Conservation (phyloP, 92 coral and sea anemone species). For the Palythoa caribaeorum region DNA sequence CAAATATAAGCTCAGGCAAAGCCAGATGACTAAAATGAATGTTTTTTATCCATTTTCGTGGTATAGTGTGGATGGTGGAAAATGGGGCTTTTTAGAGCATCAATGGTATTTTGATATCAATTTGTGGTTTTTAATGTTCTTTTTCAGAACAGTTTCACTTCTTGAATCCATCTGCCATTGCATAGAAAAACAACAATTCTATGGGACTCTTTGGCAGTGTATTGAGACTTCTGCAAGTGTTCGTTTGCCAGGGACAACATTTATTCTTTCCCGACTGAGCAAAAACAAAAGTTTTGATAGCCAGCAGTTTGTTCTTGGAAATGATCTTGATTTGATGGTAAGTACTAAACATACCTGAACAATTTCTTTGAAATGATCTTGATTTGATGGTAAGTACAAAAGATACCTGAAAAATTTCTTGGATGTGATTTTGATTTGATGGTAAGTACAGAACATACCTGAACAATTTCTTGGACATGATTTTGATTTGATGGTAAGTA, state of each 20-base stretch:
- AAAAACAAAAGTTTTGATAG: slow-evolving; percentile 70
- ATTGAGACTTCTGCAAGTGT: slow-evolving; percentile 67
- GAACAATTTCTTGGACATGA: too few relatives aligned
- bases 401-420: too few relatives aligned
- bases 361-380: too few relatives aligned
- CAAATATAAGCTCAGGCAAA: too few relatives aligned
- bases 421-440: slow-evolving; percentile 43
- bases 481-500: too few relatives aligned
- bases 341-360: too few relatives aligned
- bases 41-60: background rate
- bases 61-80: background rate
- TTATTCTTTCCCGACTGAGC: slow-evolving; percentile 77
- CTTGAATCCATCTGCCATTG: slow-evolving; percentile 87
- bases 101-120: background rate
- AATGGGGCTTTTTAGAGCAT: too few relatives aligned
- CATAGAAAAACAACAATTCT: slow-evolving; percentile 84
- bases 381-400: too few relatives aligned
- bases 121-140: background rate
- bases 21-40: too few relatives aligned
- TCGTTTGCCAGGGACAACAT: slow-evolving; percentile 88
- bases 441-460: too few relatives aligned
- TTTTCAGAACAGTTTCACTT: slow-evolving; percentile 79
- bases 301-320: slow-evolving; percentile 82
- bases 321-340: slow-evolving; percentile 20
- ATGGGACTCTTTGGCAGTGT: slow-evolving; percentile 86